phyloP scores from a whole-genome alignment of 2,797 vertebrate genomes.

The Stomatorhinus walkeri region DNA sequence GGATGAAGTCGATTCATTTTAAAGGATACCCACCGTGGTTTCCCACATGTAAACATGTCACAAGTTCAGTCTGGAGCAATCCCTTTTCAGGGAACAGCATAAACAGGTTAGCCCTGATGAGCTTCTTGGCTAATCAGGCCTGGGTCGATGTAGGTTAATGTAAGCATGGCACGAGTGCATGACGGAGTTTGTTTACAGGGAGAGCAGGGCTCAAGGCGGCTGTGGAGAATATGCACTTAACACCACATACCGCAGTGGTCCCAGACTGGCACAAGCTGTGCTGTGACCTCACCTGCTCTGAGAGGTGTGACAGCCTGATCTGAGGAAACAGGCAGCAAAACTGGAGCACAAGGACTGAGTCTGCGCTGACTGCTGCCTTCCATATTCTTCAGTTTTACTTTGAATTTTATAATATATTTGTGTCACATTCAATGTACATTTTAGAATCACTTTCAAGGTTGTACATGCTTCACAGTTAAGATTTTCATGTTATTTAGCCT shows the following conservation, averaged over 20 bases:
- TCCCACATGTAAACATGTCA: slow-evolving; percentile 30
- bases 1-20: slow-evolving; percentile 22
- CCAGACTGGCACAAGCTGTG: slow-evolving; percentile 19
- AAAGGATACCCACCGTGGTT: slow-evolving; percentile 19
- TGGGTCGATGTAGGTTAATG: slow-evolving; percentile 34
- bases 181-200: slow-evolving; percentile 44
- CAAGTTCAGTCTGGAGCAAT: slow-evolving; percentile 14
- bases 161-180: slow-evolving; percentile 42
- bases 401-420: neutral
- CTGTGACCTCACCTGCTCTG: slow-evolving; percentile 34
- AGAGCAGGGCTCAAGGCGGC: slow-evolving; percentile 39
- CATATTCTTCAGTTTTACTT: neutral
- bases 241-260: slow-evolving; percentile 23
- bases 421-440: neutral
- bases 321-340: neutral
- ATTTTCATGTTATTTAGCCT: neutral
- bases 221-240: slow-evolving; percentile 30
- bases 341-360: neutral
- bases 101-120: slow-evolving; percentile 22
- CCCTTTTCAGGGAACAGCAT: neutral
- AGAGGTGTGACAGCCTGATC: neutral
- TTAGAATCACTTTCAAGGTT: neutral
- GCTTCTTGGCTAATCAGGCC: slow-evolving; percentile 15
- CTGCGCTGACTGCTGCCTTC: neutral
- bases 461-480: neutral